Conservation (phyloP, 2,113 vertebrate genomes). For the Nothoprocta pentlandii region DNA sequence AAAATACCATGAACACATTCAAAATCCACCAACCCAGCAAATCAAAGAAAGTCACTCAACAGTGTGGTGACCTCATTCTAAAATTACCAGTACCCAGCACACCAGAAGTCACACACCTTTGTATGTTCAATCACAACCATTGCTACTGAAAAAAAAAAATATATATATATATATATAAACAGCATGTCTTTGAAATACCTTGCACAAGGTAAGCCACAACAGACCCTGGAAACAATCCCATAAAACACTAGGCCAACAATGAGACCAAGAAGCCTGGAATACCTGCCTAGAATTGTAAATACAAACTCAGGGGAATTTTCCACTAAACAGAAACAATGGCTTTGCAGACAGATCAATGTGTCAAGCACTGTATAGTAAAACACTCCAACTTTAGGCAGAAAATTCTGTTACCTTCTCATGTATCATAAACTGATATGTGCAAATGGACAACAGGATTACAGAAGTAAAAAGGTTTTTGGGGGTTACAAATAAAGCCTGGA, state of each 20-base stretch:
- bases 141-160: background rate
- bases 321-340: background rate
- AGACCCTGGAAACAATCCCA: background rate
- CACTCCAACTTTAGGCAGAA: background rate
- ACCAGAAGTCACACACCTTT: background rate
- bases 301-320: background rate
- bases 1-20: background rate
- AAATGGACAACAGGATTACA: background rate
- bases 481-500: background rate
- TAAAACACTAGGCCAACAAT: background rate
- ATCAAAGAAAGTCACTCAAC: background rate
- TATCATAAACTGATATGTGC: constrained; percentile 15
- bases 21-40: background rate
- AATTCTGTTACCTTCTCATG: background rate
- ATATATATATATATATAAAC: too few species aligned
- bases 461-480: constrained; percentile 6
- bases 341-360: rapidly evolving
- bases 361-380: background rate
- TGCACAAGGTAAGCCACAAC: background rate
- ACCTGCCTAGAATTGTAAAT: background rate
- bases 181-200: background rate
- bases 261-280: background rate
- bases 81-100: background rate
- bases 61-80: background rate
- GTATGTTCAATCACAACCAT: background rate